A percentile compares a stretch with the other conserved stretches of the same genome.
phyloP scores from a whole-genome alignment of 2,797 vertebrate genomes.

The Poecile montanus region DNA sequence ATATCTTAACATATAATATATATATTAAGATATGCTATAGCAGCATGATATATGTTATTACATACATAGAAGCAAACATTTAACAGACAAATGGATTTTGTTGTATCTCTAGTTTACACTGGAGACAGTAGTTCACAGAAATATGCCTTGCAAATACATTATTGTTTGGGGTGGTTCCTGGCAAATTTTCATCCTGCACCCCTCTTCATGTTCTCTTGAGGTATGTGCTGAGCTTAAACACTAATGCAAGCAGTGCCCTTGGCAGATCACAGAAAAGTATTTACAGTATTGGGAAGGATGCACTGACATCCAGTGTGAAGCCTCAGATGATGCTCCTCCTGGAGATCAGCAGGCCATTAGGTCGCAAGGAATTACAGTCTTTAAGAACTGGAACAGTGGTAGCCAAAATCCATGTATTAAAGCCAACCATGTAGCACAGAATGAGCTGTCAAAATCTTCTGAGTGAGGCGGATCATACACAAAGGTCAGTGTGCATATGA shows the following conservation, averaged over 20 bases:
- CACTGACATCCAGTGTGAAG: not conserved
- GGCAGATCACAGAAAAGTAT: not conserved
- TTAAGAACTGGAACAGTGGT: not conserved
- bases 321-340: not conserved
- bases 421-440: not conserved
- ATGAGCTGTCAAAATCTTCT: constrained; percentile 11
- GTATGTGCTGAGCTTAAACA: not conserved
- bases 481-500: not conserved
- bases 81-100: not conserved
- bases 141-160: not conserved
- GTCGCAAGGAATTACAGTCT: not conserved
- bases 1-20: not conserved
- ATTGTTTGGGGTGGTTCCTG: not conserved
- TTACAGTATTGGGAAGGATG: not conserved
- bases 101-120: not conserved
- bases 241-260: not conserved
- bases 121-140: not conserved
- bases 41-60: not conserved
- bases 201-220: not conserved
- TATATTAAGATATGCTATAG: not conserved
- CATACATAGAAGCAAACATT: not conserved
- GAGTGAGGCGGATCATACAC: not conserved
- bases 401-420: not conserved
- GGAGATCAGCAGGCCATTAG: not conserved
- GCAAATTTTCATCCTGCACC: not conserved